Evolutionary conservation across 2,888 invertebrate species (phyloP).

Genomic region (Dicycla oo): DNA sequence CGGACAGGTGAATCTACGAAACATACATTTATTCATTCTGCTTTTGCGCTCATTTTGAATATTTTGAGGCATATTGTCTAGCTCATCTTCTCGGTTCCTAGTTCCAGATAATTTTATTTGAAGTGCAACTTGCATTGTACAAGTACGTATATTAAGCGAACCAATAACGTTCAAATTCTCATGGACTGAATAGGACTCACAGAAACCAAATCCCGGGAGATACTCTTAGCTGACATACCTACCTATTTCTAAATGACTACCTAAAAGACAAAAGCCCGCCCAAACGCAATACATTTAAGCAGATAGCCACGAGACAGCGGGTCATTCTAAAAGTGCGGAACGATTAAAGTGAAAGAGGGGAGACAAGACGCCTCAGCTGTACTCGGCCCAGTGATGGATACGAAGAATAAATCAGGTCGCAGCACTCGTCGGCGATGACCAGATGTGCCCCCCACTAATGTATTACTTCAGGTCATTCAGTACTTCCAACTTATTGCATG

Average conservation of each 20-base stretch:
- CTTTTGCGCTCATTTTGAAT: slow-evolving; percentile 54
- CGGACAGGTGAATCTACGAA: slow-evolving; percentile 79
- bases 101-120: slow-evolving; percentile 20
- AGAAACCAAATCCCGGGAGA: slow-evolving; percentile 6
- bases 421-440: slow-evolving; percentile 81
- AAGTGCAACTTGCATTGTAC: not conserved
- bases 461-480: slow-evolving; percentile 77
- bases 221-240: slow-evolving; percentile 27
- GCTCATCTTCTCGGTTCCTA: slow-evolving; percentile 28
- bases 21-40: slow-evolving; percentile 71
- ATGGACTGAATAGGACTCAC: not conserved
- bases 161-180: slow-evolving; percentile 13
- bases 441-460: slow-evolving; percentile 79
- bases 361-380: slow-evolving; percentile 84
- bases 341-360: slow-evolving; percentile 77
- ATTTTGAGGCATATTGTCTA: slow-evolving; percentile 45
- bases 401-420: slow-evolving; percentile 87
- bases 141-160: not conserved
- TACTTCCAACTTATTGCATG: slow-evolving; percentile 71
- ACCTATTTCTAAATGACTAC: slow-evolving; percentile 27
- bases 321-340: slow-evolving; percentile 75
- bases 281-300: slow-evolving; percentile 54
- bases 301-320: slow-evolving; percentile 72
- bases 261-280: slow-evolving; percentile 32
- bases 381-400: slow-evolving; percentile 84